phyloP scores from a whole-genome alignment of 2,113 vertebrate genomes.

The Pongo pygmaeus region DNA sequence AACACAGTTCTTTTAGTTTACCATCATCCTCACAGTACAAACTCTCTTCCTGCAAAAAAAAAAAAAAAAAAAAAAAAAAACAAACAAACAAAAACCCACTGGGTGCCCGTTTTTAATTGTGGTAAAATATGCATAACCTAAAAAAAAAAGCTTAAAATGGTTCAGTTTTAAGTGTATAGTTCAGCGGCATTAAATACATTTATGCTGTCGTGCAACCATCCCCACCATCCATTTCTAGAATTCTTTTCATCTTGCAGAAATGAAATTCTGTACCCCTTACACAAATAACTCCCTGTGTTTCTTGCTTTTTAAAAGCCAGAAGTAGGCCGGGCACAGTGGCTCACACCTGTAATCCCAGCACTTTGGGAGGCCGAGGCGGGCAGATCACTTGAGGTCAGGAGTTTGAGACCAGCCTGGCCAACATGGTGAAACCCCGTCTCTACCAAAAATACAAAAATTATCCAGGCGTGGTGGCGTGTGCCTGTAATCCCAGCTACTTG shows the following conservation, averaged over 20 bases:
- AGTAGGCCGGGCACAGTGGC: too few relatives aligned
- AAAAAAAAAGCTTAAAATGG: neutral
- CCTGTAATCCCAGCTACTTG: too few relatives aligned
- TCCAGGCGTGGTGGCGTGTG: too few relatives aligned
- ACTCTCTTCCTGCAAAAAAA: neutral
- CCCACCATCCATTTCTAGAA: neutral
- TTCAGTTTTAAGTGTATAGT: too few relatives aligned
- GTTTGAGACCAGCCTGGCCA: too few relatives aligned
- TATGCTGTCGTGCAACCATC: accelerated
- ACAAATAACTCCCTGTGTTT: neutral
- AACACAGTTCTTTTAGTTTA: neutral
- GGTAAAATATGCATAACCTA: neutral
- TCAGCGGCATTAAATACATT: neutral
- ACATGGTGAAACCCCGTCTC: too few relatives aligned
- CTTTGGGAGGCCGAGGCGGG: too few relatives aligned
- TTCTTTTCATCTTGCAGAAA: neutral
- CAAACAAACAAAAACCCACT: too few relatives aligned
- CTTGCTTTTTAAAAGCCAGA: neutral
- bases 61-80: too few relatives aligned
- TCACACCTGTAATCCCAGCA: too few relatives aligned
- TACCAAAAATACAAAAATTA: too few relatives aligned
- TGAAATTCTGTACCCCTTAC: neutral
- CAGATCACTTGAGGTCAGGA: too few relatives aligned
- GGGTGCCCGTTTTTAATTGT: neutral
- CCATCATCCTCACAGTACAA: neutral